Evolutionary conservation across 2,797 vertebrate species (phyloP).

Genomic region (Apogon talboti): DNA sequence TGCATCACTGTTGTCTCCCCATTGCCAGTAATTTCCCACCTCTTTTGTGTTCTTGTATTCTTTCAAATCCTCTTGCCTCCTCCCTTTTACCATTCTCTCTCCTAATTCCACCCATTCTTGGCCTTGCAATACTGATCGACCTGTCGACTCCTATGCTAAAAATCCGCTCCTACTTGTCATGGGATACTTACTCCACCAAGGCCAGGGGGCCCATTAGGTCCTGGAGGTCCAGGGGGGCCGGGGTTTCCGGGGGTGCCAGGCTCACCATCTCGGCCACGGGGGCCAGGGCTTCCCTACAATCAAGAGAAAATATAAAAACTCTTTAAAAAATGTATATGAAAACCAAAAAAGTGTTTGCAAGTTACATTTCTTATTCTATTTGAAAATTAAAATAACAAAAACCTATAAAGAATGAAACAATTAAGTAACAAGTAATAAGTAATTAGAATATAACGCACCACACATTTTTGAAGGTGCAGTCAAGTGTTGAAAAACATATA

Average conservation of each 20-base stretch:
- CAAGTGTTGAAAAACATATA: background rate
- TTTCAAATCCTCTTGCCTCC: conserved; percentile 21
- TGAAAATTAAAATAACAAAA: no score
- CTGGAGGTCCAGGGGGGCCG: conserved; percentile 89
- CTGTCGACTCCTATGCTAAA: conserved; percentile 26
- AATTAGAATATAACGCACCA: no score
- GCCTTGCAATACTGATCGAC: conserved; percentile 32
- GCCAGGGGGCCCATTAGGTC: conserved; percentile 86
- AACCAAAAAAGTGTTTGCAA: background rate
- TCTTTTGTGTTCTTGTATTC: conserved; percentile 61
- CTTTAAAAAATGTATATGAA: background rate
- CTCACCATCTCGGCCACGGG: conserved; percentile 95
- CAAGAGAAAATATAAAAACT: background rate
- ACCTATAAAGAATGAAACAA: no score
- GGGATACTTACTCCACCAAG: conserved; percentile 90
- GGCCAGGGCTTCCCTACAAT: conserved; percentile 87
- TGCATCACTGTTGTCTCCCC: conserved; percentile 49
- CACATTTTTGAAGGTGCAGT: no score
- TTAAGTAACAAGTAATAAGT: no score
- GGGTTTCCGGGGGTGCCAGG: conserved; percentile 95
- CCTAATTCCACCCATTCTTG: conserved; percentile 36
- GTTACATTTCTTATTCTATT: no score
- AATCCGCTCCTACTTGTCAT: conserved; percentile 9
- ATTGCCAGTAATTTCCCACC: conserved; percentile 41
- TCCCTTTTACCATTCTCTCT: conserved; percentile 34